Evolutionary conservation across 1,140 invertebrate genomes (phyloP).

Genomic region (Lepidurus apus): DNA sequence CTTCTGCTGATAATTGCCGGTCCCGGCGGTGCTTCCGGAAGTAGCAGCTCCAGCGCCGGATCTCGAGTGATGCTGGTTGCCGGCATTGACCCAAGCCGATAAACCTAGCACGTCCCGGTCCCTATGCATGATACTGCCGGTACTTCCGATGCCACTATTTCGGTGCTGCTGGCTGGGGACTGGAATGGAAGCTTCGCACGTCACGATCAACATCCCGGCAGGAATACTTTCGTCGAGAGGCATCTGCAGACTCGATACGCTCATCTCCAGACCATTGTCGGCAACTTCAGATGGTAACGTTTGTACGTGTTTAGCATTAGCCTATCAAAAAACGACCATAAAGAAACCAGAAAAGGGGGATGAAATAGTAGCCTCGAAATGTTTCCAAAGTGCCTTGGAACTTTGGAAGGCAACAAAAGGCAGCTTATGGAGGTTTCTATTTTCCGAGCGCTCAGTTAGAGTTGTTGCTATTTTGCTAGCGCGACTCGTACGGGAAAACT

Average conservation of each 20-base stretch:
- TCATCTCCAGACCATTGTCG: conserved; percentile 18
- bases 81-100: conserved; percentile 17
- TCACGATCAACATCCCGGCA: conserved; percentile 22
- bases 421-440: neutral
- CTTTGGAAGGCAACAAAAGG: neutral
- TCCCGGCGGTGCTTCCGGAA: neutral
- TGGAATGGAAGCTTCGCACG: conserved; percentile 28
- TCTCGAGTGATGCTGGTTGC: neutral
- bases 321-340: neutral
- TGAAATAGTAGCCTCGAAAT: neutral
- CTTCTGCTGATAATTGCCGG: conserved; percentile 9
- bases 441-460: neutral
- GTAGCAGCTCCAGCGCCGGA: neutral
- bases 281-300: conserved; percentile 14
- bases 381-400: neutral
- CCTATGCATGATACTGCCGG: neutral
- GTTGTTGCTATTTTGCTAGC: neutral
- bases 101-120: neutral
- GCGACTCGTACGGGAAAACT: neutral
- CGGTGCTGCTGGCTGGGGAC: neutral
- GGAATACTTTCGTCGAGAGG: conserved; percentile 4
- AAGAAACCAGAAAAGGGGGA: neutral
- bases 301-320: conserved; percentile 14
- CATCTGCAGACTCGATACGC: conserved; percentile 6
- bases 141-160: neutral